Evolutionary conservation across 2,888 invertebrate species (phyloP).

Genomic region (Apamea epomidion): DNA sequence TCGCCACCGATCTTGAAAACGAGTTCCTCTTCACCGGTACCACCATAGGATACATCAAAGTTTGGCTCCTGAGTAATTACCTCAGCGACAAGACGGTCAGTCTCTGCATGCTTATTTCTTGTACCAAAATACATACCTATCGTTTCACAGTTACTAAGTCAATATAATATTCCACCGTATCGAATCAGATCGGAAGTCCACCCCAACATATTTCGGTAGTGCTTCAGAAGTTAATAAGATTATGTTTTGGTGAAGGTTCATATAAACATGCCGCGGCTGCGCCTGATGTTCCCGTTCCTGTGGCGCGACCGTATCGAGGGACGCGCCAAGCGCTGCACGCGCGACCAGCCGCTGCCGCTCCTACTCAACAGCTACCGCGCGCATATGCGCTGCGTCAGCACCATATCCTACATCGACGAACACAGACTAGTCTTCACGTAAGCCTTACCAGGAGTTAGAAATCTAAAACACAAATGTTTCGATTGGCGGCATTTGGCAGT

Average conservation of each 20-base stretch:
- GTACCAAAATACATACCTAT: not conserved
- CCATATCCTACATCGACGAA: slow-evolving; percentile 92
- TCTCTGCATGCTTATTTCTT: not conserved
- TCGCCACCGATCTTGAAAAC: slow-evolving; percentile 93
- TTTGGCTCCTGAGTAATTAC: slow-evolving; percentile 94
- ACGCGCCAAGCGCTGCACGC: slow-evolving; percentile 92
- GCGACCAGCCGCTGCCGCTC: slow-evolving; percentile 91
- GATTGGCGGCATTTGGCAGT: too few relatives aligned
- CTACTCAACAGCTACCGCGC: slow-evolving; percentile 93
- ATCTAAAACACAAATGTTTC: not conserved
- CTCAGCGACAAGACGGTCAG: slow-evolving; percentile 84
- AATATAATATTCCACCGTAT: not conserved
- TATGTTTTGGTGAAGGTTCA: slow-evolving; percentile 76
- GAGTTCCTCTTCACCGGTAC: slow-evolving; percentile 93
- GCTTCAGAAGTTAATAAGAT: slow-evolving; percentile 7
- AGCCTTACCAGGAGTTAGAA: slow-evolving; percentile 24
- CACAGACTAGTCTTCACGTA: slow-evolving; percentile 93
- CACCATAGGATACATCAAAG: slow-evolving; percentile 94
- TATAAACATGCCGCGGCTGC: slow-evolving; percentile 91
- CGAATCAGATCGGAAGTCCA: not conserved
- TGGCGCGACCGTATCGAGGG: slow-evolving; percentile 92
- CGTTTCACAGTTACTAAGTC: not conserved
- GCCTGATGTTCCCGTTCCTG: slow-evolving; percentile 93
- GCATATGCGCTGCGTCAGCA: slow-evolving; percentile 92
- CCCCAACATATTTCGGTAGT: not conserved